Base-by-base conservation (phyloP, 2,113 vertebrate genomes). In the Turdus rufiventris region DNA sequence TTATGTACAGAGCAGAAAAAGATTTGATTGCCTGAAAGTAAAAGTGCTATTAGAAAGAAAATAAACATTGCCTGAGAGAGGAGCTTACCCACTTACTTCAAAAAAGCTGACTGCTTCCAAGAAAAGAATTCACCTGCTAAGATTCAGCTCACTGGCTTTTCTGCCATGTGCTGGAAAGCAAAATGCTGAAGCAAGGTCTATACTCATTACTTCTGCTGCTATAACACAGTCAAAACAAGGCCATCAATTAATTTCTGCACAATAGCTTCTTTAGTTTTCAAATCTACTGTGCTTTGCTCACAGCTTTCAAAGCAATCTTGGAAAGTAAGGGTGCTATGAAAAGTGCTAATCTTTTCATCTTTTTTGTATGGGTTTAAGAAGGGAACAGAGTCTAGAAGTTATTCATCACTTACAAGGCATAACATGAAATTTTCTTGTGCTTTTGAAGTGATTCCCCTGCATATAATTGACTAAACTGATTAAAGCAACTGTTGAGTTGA, bases 391-490 rank as follows among this genome's bases (percentile, higher is more conserved):
- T 66, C 68, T 90, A 50, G 53, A 94, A 94, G 89, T 73, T 91
- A 91, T 93, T 95, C 89, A 91, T 90, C 90, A 81, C 88, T 96
- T 96, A 90, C 42, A 90, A 93, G 88, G 78, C 85, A 91, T 84
- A 95, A 93, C 74, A 80, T 42, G 67, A 91, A 96, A 90, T 90
- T 88, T 96, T 75, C 78, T 88, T 63, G 63, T 77, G 93, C 89
- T 96, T 96, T 96, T 96, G 95, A 97, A 96, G 94, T 90, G 89
- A 91, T 88, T 95, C 67, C 72, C 75, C 72, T 88, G 91, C 93
- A 95, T 86, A 93, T 95, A 97, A 96, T 93, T 95, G 88, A 96
- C 93, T 97, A 91, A 96, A 95, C 88, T 96, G 93, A 97, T 97
- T 96, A 96, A 96, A 97, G 91, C 47, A 93, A 94, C 81, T 88